These are phyloP conservation scores for Leptosomus discolor DNA, from an alignment of 2,113 vertebrate species.

Conservation along the genomic window DNA sequence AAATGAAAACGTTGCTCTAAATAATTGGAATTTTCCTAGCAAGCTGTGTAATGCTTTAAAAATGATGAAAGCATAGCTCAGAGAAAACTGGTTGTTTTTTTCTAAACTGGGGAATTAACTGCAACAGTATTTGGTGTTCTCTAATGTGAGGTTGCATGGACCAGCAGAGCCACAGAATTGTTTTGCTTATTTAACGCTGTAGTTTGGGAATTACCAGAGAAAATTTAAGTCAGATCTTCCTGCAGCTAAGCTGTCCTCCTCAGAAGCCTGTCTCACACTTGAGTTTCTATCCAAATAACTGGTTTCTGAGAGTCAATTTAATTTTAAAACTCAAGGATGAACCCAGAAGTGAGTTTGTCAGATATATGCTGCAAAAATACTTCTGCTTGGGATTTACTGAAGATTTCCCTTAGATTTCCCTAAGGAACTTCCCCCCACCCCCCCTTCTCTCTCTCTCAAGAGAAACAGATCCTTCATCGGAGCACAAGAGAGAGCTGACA, in stretches of 20 bases:
- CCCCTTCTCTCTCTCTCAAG: background rate
- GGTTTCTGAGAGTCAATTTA: slow-evolving; percentile 2
- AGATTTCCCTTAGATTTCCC: slow-evolving; percentile 25
- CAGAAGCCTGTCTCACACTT: background rate
- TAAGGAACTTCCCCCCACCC: background rate
- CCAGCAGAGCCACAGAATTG: background rate
- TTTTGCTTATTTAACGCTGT: background rate
- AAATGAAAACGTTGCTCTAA: background rate
- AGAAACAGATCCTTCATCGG: background rate
- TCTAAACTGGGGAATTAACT: background rate
- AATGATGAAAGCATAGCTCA: background rate
- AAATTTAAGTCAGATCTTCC: background rate
- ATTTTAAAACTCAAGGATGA: background rate
- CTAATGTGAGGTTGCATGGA: background rate
- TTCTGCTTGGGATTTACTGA: slow-evolving; percentile 19
- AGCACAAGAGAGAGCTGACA: background rate
- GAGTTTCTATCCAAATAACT: background rate
- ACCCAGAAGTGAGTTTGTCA: background rate
- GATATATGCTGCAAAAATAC: background rate
- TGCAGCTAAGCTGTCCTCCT: background rate
- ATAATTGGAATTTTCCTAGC: background rate
- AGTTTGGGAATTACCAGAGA: background rate
- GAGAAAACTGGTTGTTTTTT: background rate
- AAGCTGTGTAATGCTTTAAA: background rate
- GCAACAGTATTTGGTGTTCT: background rate